Conservation (phyloP, 2,888 invertebrate genomes). For the Biston stratarius region DNA sequence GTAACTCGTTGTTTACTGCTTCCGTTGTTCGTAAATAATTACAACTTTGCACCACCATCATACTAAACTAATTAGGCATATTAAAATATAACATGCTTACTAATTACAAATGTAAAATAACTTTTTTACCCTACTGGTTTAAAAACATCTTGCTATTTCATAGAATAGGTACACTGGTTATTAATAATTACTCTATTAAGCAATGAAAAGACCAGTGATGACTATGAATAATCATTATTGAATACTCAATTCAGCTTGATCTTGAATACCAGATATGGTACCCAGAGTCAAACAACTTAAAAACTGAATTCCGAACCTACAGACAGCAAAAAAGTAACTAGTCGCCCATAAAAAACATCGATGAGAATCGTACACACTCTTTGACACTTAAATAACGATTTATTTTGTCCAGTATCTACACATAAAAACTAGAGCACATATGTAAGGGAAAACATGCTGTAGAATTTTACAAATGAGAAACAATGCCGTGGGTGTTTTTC, state of each 20-base stretch:
- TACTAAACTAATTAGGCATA: background rate
- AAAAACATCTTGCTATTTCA: conserved; percentile 60
- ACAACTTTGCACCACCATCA: conserved; percentile 41
- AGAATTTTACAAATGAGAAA: conserved; percentile 47
- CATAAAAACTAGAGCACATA: conserved; percentile 59
- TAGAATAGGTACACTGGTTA: conserved; percentile 53
- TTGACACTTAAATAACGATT: conserved; percentile 67
- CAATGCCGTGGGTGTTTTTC: conserved; percentile 44
- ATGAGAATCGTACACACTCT: conserved; percentile 63
- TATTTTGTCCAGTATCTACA: conserved; percentile 54
- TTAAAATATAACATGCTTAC: too few species aligned
- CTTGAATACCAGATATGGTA: conserved; percentile 67
- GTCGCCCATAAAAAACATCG: conserved; percentile 64
- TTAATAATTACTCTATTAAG: conserved; percentile 73
- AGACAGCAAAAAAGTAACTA: conserved; percentile 66
- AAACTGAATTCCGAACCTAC: conserved; percentile 72
- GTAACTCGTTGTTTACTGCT: conserved; percentile 41
- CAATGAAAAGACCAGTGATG: conserved; percentile 55
- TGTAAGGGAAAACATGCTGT: conserved; percentile 18
- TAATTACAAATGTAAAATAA: background rate
- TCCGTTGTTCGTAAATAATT: conserved; percentile 30
- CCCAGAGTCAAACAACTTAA: conserved; percentile 55
- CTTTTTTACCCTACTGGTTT: background rate
- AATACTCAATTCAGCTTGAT: conserved; percentile 53
- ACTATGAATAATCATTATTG: conserved; percentile 73